Base-by-base conservation (phyloP, 2,888 invertebrate genomes). In the Mesorhabditis spiculigera region DNA sequence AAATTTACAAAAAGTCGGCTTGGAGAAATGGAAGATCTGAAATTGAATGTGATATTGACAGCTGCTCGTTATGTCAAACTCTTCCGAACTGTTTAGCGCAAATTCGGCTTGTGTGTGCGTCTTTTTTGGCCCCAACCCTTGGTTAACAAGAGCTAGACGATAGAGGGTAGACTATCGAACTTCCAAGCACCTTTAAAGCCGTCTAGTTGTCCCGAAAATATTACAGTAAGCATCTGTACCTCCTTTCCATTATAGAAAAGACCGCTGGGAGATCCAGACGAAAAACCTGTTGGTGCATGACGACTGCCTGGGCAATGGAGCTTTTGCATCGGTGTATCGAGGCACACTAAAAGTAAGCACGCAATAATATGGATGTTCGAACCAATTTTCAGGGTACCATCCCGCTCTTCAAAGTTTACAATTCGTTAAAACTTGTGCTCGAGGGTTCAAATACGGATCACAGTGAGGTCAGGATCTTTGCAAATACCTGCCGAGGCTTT, bases 301-400 rank as follows among this genome's bases (percentile, higher is more conserved):
- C 43, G 72, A 76, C 13, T 72, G 76, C 63, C 73, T 82, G 5
- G 82, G 82, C 16, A 75, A 74, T 44, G 82, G 82, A 44, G 82
- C 82, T 6, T 82, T 82, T 73, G 81, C 82, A 3, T 75, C 75
- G 5, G 82, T 82, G 5, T 82, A 73, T 71, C 76, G 77, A 65
- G 80, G 77, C 63, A 74, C 76, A 13, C 62, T 81, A 13, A 73
- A 63, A 80, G 81, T 70, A 61, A 13, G n/a, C n/a, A n/a, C n/a
- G n/a, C n/a, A n/a, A n/a, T n/a, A n/a, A n/a, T n/a, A n/a, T n/a
- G n/a, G n/a, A n/a, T n/a, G n/a, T n/a, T n/a, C n/a, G n/a, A n/a
- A n/a, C n/a, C n/a, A n/a, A n/a, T 50, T 67, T 69, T 71, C n/a
- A 8, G 64, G 72, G 72, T 5, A 70, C 66, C 69, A 75, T 78